A percentile compares a stretch with the other conserved stretches of the same genome.
phyloP scores from a whole-genome alignment of 2,888 invertebrate species.

The Chloroclystis v-ata region DNA sequence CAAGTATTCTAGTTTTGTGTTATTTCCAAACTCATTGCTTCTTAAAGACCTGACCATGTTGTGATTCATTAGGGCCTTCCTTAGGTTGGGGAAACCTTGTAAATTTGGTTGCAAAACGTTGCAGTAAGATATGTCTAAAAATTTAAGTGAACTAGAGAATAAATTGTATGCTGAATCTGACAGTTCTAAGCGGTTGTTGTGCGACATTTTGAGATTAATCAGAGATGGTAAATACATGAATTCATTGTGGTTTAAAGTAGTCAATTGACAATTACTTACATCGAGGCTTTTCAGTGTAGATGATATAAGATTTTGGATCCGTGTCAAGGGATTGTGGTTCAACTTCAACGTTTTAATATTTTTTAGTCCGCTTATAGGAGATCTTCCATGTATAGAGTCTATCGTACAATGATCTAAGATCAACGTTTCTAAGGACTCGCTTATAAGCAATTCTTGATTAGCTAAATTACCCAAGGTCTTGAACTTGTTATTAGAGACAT shows the following conservation, averaged over 20 bases:
- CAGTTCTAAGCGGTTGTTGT: conserved; percentile 78
- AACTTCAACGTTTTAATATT: conserved; percentile 75
- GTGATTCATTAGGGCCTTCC: conserved; percentile 77
- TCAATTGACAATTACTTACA: conserved; percentile 78
- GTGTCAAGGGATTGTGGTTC: conserved; percentile 70
- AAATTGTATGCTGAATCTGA: conserved; percentile 57
- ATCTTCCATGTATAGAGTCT: conserved; percentile 67
- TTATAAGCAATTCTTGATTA: conserved; percentile 74
- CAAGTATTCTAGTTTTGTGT: conserved; percentile 77
- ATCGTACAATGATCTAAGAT: conserved; percentile 81
- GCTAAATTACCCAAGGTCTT: conserved; percentile 69
- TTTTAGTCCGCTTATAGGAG: conserved; percentile 69
- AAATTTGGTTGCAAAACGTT: conserved; percentile 79
- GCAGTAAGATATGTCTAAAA: conserved; percentile 80
- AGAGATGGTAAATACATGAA: conserved; percentile 79
- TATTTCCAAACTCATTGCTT: conserved; percentile 79
- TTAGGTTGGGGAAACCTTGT: conserved; percentile 80
- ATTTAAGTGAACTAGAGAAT: conserved; percentile 73
- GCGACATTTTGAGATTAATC: conserved; percentile 78
- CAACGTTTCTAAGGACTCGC: conserved; percentile 76
- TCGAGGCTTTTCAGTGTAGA: conserved; percentile 74
- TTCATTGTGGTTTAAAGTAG: conserved; percentile 68
- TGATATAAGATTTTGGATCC: conserved; percentile 69
- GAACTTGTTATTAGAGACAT: conserved; percentile 81
- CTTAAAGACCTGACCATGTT: conserved; percentile 80